phyloP scores from a whole-genome alignment of 2,797 vertebrate genomes.

The Lithobates sylvaticus region DNA sequence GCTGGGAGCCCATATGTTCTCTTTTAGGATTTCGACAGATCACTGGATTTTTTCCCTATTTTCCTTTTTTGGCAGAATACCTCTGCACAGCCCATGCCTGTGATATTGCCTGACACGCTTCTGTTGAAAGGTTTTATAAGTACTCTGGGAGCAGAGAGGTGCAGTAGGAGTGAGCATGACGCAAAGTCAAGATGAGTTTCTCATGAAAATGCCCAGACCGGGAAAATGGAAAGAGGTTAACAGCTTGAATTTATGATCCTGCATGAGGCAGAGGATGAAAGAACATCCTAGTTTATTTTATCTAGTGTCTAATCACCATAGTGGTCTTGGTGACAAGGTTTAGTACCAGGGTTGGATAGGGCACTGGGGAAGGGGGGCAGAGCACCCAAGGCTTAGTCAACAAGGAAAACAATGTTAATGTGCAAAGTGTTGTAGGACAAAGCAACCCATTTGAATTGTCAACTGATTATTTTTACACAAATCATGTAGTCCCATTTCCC shows the following conservation, averaged over 20 bases:
- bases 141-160: slow-evolving; percentile 38
- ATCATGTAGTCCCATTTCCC: too few relatives aligned
- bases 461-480: too few relatives aligned
- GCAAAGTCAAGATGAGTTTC: slow-evolving; percentile 35
- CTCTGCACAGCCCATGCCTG: slow-evolving; percentile 25
- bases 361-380: too few relatives aligned
- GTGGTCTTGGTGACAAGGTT: too few relatives aligned
- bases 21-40: slow-evolving; percentile 54
- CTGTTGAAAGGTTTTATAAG: slow-evolving; percentile 55
- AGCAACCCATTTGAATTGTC: too few relatives aligned
- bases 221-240: slow-evolving; percentile 4
- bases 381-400: too few relatives aligned
- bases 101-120: slow-evolving; percentile 51
- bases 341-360: too few relatives aligned
- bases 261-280: too few relatives aligned
- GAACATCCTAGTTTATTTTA: too few relatives aligned
- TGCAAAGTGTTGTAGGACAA: too few relatives aligned
- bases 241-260: not conserved
- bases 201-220: slow-evolving; percentile 43
- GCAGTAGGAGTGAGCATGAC: slow-evolving; percentile 37
- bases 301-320: too few relatives aligned
- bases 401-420: too few relatives aligned
- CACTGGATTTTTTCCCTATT: slow-evolving; percentile 47
- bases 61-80: slow-evolving; percentile 32
- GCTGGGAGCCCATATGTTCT: slow-evolving; percentile 44